Percentiles rank a stretch among this genome's conserved stretches.
Evolutionary conservation across 2,888 invertebrate species (phyloP).

Genomic region (Thecophora atra): DNA sequence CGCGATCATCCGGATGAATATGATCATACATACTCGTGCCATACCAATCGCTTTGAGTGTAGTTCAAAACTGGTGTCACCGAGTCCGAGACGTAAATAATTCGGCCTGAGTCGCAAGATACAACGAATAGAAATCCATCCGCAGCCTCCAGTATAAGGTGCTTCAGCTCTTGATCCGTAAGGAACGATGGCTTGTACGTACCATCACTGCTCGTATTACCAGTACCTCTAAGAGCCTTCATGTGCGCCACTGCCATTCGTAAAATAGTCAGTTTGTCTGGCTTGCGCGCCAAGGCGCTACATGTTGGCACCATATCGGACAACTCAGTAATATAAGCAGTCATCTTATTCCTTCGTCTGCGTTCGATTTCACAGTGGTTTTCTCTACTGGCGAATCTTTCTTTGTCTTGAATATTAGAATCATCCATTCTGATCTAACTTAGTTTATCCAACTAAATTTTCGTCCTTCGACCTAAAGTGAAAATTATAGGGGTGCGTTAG

Average conservation of each 20-base stretch:
- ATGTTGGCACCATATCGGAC: constrained; percentile 99
- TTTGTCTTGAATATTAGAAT: constrained; percentile 94
- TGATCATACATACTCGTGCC: constrained; percentile 95
- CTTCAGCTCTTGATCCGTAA: constrained; percentile 98
- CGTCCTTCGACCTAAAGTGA: not conserved
- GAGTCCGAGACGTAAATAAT: constrained; percentile 99
- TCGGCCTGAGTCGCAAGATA: constrained; percentile 94
- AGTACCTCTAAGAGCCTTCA: constrained; percentile 95
- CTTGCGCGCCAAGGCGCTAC: constrained; percentile 96
- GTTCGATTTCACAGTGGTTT: constrained; percentile 99
- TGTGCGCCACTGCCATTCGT: constrained; percentile 99
- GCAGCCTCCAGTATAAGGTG: constrained; percentile 99
- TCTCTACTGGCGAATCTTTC: constrained; percentile 97
- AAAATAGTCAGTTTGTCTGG: constrained; percentile 99
- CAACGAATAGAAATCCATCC: constrained; percentile 88
- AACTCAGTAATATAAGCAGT: constrained; percentile 99
- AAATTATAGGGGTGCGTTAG: constrained; percentile 27
- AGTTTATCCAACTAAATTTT: constrained; percentile 29
- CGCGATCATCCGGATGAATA: constrained; percentile 97
- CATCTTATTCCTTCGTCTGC: constrained; percentile 99
- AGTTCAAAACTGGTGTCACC: constrained; percentile 96
- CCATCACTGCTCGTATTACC: constrained; percentile 97
- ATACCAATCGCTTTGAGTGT: constrained; percentile 98
- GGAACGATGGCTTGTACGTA: constrained; percentile 97
- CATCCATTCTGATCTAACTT: constrained; percentile 74